Evolutionary conservation across 2,113 vertebrate genomes (phyloP).

Genomic region (Chunga burmeisteri): DNA sequence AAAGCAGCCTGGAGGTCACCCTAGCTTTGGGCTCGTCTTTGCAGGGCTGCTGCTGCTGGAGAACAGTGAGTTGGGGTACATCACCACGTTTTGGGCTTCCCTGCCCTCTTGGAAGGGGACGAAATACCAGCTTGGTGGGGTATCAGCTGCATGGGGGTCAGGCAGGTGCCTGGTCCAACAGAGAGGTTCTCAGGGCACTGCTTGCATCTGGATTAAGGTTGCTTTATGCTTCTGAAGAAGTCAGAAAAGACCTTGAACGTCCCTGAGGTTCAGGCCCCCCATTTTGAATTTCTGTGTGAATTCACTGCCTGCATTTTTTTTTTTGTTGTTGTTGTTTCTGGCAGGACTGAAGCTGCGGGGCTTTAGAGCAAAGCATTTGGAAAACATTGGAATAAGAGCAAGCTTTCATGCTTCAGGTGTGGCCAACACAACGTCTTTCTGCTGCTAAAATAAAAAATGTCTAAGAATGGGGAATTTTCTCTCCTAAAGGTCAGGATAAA

Average conservation of each 20-base stretch:
- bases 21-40: background rate
- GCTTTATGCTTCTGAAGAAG: background rate
- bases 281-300: background rate
- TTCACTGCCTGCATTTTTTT: background rate
- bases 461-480: background rate
- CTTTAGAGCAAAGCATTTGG: background rate
- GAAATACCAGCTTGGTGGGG: background rate
- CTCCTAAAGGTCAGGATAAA: background rate
- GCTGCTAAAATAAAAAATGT: background rate
- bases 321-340: background rate
- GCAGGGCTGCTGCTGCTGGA: background rate
- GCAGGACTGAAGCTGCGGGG: background rate
- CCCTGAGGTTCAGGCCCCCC: background rate
- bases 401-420: background rate
- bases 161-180: background rate
- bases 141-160: background rate
- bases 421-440: background rate
- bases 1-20: background rate
- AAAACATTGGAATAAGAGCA: no score
- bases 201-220: background rate
- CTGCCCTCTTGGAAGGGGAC: background rate
- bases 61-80: background rate
- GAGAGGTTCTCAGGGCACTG: rapidly evolving
- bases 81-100: background rate
- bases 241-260: background rate